phyloP scores from a whole-genome alignment of 2,113 vertebrate genomes.

The Leptocoma aspasia region DNA sequence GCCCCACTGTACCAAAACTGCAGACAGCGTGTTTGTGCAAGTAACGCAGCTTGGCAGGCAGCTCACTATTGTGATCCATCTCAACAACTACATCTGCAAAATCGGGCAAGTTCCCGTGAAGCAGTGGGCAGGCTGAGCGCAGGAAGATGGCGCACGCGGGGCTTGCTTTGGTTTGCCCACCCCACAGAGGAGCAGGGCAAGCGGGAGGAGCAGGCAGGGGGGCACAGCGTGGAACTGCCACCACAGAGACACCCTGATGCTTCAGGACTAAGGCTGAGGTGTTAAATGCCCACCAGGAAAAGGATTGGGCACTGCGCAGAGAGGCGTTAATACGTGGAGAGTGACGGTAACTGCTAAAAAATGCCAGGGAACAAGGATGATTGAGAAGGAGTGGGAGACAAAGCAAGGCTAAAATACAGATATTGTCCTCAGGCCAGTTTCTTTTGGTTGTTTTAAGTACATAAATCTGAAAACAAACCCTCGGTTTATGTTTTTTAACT shows the following conservation, averaged over 20 bases:
- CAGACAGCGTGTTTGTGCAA: slow-evolving; percentile 1
- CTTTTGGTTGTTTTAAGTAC: neutral
- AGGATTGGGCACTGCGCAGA: neutral
- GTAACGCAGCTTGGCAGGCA: neutral
- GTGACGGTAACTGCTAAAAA: neutral
- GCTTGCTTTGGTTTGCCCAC: neutral
- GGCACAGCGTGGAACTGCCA: neutral
- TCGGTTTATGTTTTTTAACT: neutral
- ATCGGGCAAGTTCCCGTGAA: neutral
- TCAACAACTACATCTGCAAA: neutral
- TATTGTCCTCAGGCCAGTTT: neutral
- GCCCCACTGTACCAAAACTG: neutral
- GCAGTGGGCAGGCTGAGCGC: slow-evolving; percentile 5
- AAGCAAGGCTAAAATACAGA: neutral
- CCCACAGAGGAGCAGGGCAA: neutral
- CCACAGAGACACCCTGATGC: neutral
- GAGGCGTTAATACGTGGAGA: neutral
- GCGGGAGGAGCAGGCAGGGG: neutral
- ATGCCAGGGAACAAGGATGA: neutral
- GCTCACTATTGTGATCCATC: slow-evolving; percentile 21
- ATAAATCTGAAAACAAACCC: neutral
- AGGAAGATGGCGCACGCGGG: neutral
- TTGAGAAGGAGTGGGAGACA: neutral
- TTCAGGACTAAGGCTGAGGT: neutral
- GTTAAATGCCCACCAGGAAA: neutral